A percentile compares a stretch with the other conserved stretches of the same genome.
phyloP scores from a whole-genome alignment of 1,140 invertebrate species.

The Forficula auricularia region DNA sequence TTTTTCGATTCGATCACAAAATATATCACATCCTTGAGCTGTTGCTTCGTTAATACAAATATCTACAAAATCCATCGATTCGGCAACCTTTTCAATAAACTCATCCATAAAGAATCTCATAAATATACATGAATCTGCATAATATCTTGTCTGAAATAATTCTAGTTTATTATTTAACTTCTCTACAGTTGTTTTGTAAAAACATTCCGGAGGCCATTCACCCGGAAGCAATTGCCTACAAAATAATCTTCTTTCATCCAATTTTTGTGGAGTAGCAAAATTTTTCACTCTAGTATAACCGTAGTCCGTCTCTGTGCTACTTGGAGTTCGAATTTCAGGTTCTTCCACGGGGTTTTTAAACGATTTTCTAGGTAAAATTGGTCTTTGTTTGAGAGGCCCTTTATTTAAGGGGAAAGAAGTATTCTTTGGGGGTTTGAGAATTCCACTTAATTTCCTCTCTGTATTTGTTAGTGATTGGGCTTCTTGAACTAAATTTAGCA shows the following conservation, averaged over 20 bases:
- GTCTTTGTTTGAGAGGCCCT: too few relatives aligned
- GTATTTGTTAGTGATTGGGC: too few relatives aligned
- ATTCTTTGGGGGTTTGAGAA: too few relatives aligned
- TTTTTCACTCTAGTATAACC: slow-evolving; percentile 32
- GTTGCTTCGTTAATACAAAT: slow-evolving; percentile 28
- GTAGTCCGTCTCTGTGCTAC: slow-evolving; percentile 37
- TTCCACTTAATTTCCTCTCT: too few relatives aligned
- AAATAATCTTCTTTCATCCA: slow-evolving; percentile 1
- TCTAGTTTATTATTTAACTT: not conserved
- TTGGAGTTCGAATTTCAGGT: slow-evolving; percentile 18
- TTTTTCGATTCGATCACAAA: slow-evolving; percentile 29
- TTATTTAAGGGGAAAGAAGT: too few relatives aligned
- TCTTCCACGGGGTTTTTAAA: too few relatives aligned
- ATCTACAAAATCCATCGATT: slow-evolving; percentile 29
- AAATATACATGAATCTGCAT: slow-evolving; percentile 38
- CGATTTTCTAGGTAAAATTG: too few relatives aligned
- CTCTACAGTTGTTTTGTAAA: too few relatives aligned
- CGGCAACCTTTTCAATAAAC: slow-evolving; percentile 33
- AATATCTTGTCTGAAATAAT: slow-evolving; percentile 22
- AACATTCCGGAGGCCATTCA: too few relatives aligned
- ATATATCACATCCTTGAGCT: slow-evolving; percentile 37
- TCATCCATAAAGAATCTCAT: slow-evolving; percentile 41
- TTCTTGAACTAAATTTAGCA: too few relatives aligned
- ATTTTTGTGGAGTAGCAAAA: slow-evolving; percentile 25
- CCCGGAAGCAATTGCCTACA: too few relatives aligned